These are phyloP conservation scores for Lepidonotus clava DNA, from an alignment of 2,888 invertebrate genomes.

Conservation along the genomic window DNA sequence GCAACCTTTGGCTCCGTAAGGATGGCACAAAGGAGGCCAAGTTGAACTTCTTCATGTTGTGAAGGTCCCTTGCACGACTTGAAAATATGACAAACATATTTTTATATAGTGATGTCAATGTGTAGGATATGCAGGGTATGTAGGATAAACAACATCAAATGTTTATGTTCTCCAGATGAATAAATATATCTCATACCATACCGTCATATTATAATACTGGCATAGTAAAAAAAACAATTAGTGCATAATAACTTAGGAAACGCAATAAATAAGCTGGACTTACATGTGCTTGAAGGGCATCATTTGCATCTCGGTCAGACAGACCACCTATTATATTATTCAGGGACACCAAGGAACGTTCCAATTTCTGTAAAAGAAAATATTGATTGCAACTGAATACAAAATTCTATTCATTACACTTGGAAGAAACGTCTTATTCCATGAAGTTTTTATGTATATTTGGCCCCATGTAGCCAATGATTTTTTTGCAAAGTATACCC, in stretches of 20 bases:
- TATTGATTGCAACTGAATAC: too few relatives aligned
- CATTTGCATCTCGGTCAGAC: constrained; percentile 96
- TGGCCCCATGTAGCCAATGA: too few relatives aligned
- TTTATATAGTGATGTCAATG: too few relatives aligned
- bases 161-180: too few relatives aligned
- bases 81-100: constrained; percentile 24
- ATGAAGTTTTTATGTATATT: too few relatives aligned
- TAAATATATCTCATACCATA: too few relatives aligned
- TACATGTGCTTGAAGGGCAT: constrained; percentile 92
- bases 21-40: constrained; percentile 93
- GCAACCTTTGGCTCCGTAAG: constrained; percentile 88
- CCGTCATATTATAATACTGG: too few relatives aligned
- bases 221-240: neutral
- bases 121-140: too few relatives aligned
- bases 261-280: constrained; percentile 60
- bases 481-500: too few relatives aligned
- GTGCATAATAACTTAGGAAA: neutral
- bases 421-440: too few relatives aligned
- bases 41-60: constrained; percentile 95
- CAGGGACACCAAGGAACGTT: constrained; percentile 89
- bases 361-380: constrained; percentile 89
- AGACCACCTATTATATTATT: constrained; percentile 90
- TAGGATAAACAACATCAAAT: too few relatives aligned
- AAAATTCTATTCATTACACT: too few relatives aligned
- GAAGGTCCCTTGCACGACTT: constrained; percentile 86